Conservation (phyloP, 1,140 invertebrate species). For the Parapsyche elsis region DNA sequence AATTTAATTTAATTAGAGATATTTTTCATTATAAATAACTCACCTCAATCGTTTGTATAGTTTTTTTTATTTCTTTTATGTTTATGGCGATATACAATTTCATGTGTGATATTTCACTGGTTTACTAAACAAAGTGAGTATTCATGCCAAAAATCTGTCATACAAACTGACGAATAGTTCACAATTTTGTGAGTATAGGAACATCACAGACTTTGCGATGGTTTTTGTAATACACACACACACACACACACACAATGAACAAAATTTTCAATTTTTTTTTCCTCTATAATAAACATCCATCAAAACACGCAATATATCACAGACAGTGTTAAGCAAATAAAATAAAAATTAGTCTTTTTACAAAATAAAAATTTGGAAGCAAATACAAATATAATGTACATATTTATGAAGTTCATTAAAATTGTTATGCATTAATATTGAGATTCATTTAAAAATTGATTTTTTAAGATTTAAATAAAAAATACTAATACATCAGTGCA, state of each 20-base stretch:
- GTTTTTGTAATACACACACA: constrained; percentile 25
- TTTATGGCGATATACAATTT: too few relatives aligned
- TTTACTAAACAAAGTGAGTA: neutral
- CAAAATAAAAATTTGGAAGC: too few relatives aligned
- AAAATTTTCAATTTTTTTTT: constrained; percentile 38
- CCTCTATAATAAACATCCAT: constrained; percentile 34
- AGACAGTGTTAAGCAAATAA: constrained; percentile 53
- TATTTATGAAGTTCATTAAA: too few relatives aligned
- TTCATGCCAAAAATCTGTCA: neutral
- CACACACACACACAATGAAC: constrained; percentile 9
- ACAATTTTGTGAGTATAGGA: constrained; percentile 41
- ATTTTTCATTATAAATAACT: too few relatives aligned
- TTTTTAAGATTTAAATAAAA: too few relatives aligned
- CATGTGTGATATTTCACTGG: neutral
- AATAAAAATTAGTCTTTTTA: neutral
- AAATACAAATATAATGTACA: too few relatives aligned
- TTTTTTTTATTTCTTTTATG: neutral
- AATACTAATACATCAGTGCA: too few relatives aligned
- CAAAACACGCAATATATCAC: constrained; percentile 52
- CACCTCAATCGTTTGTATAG: too few relatives aligned
- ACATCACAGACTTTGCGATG: constrained; percentile 52
- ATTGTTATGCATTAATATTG: too few relatives aligned
- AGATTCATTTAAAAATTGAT: too few relatives aligned
- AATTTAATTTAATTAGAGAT: constrained; percentile 14
- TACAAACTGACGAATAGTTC: constrained; percentile 15